phyloP scores from a whole-genome alignment of 2,113 vertebrate genomes.

The Emydocephalus ijimae region DNA sequence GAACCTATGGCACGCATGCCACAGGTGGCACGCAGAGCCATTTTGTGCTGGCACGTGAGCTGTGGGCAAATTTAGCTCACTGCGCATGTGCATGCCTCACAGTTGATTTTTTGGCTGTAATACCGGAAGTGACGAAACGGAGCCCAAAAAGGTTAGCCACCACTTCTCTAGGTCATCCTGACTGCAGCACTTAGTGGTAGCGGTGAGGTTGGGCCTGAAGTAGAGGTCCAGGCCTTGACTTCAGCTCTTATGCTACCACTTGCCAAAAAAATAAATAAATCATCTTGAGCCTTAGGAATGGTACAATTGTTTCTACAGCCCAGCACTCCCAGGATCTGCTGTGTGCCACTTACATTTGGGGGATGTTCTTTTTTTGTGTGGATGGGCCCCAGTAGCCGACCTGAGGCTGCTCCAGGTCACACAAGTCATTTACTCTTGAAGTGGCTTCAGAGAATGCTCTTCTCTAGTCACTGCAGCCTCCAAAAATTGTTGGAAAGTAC shows the following conservation, averaged over 20 bases:
- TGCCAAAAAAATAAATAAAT: background rate
- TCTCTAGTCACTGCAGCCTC: background rate
- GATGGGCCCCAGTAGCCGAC: background rate
- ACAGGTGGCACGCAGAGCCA: too few relatives aligned
- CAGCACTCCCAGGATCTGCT: background rate
- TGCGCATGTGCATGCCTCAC: too few relatives aligned
- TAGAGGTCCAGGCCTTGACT: background rate
- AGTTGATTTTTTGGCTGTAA: too few relatives aligned
- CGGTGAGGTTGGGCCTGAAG: background rate
- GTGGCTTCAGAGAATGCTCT: background rate
- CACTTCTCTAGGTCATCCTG: background rate
- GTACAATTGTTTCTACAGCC: background rate
- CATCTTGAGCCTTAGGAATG: background rate
- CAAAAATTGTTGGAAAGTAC: background rate
- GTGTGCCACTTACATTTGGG: background rate
- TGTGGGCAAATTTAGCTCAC: too few relatives aligned
- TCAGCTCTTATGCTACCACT: background rate
- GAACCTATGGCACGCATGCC: too few relatives aligned
- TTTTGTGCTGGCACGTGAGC: too few relatives aligned
- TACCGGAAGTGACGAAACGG: too few relatives aligned
- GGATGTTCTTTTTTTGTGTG: background rate
- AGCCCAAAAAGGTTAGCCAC: too few relatives aligned
- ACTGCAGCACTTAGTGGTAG: background rate
- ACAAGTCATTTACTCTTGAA: background rate
- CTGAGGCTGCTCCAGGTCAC: background rate